Conservation (phyloP, 2,113 vertebrate genomes). For the Zosterops pallidus region DNA sequence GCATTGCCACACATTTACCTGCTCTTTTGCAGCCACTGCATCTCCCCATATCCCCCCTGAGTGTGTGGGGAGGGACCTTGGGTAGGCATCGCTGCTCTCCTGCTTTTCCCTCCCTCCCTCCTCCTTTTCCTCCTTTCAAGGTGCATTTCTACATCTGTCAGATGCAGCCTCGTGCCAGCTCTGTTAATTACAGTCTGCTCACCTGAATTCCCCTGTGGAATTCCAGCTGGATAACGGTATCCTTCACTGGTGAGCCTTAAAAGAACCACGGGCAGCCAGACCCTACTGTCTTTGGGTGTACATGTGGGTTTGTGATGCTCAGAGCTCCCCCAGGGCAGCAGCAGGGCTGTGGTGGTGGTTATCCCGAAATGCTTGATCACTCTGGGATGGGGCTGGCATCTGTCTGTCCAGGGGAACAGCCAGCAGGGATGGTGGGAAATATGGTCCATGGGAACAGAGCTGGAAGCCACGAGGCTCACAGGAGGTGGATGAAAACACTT, state of each 20-base stretch:
- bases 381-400: not conserved
- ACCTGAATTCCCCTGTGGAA: slow-evolving; percentile 53
- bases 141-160: slow-evolving; percentile 65
- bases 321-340: not conserved
- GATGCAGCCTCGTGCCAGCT: slow-evolving; percentile 45
- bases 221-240: slow-evolving; percentile 20
- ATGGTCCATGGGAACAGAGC: not conserved
- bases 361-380: not conserved
- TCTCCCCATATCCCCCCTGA: not conserved
- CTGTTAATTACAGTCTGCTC: slow-evolving; percentile 67
- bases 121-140: slow-evolving; percentile 24
- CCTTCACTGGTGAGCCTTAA: slow-evolving; percentile 39
- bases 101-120: not conserved
- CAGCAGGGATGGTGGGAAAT: not conserved
- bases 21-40: not conserved
- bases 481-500: not conserved
- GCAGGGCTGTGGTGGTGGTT: not conserved
- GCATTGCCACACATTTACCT: too few relatives aligned
- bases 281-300: not conserved
- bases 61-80: not conserved
- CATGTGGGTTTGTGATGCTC: not conserved
- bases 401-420: not conserved
- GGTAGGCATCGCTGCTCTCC: not conserved
- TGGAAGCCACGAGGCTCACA: not conserved
- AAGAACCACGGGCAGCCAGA: not conserved